A percentile compares a stretch with the other conserved stretches of the same genome.
These are phyloP conservation scores for Lagria hirta DNA, from an alignment of 2,888 invertebrate species.

Conservation along the genomic window DNA sequence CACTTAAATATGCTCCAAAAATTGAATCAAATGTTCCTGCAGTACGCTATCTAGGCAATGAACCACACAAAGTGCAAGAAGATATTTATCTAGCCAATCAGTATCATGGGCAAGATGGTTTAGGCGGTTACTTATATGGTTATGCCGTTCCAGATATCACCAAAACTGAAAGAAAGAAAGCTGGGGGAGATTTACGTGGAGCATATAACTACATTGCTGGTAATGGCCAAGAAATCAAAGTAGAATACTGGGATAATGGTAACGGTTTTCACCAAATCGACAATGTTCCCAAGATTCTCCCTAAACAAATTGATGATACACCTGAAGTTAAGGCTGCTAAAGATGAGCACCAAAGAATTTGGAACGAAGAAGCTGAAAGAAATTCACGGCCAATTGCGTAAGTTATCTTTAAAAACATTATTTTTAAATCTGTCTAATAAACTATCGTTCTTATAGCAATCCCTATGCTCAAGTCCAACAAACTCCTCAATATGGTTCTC, in stretches of 20 bases:
- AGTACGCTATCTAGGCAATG: slow-evolving; percentile 50
- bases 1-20: slow-evolving; percentile 57
- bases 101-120: slow-evolving; percentile 67
- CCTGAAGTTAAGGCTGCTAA: slow-evolving; percentile 71
- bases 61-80: slow-evolving; percentile 68
- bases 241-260: slow-evolving; percentile 73
- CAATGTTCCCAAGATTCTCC: slow-evolving; percentile 66
- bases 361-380: slow-evolving; percentile 66
- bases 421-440: too few species aligned
- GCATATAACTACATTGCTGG: slow-evolving; percentile 70
- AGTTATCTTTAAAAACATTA: slow-evolving; percentile 30
- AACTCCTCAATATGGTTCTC: slow-evolving; percentile 10
- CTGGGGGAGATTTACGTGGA: slow-evolving; percentile 71
- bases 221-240: slow-evolving; percentile 62
- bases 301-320: slow-evolving; percentile 66
- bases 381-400: slow-evolving; percentile 48
- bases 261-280: slow-evolving; percentile 79
- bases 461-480: slow-evolving; percentile 32
- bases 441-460: slow-evolving; percentile 24
- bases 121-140: slow-evolving; percentile 71
- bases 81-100: slow-evolving; percentile 72
- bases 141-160: slow-evolving; percentile 73
- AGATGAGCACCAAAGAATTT: slow-evolving; percentile 67
- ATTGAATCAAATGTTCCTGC: slow-evolving; percentile 58
- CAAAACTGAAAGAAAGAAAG: slow-evolving; percentile 69